Base-by-base conservation (phyloP, 2,888 invertebrate genomes). In the Parnassius mnemosyne region DNA sequence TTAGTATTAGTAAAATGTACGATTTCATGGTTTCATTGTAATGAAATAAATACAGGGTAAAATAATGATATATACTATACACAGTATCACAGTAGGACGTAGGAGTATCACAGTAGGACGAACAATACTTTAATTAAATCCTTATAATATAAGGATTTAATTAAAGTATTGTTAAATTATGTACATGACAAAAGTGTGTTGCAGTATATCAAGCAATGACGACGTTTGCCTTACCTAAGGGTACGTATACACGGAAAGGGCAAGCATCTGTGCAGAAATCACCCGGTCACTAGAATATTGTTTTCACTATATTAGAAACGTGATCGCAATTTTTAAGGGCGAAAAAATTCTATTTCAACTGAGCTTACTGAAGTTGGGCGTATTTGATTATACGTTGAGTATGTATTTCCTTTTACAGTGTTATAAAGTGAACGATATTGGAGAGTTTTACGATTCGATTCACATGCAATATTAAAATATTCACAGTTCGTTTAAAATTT, bases 241-340 rank as follows among this genome's bases (percentile, higher is more conserved):
- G 71, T 71, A 81, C 77, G 81, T 85, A 82, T 25, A 84, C 81
- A 85, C 84, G 78, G 83, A 81, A 81, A 86, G 86, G 88, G 87
- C 85, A 81, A 83, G 81, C 89, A 89, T 87, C 87, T 90, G 90
- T 81, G 85, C 85, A 79, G 83, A 83, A 89, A 89, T 90, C 90
- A 90, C 84, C 89, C 91, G 92, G 92, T 92, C 92, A 92, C 92
- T 92, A 89, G 92, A 89, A 92, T 92, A 92, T 92, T 92, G 92
- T 92, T 92, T 92, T 92, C 92, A 92, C 92, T 92, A 90, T 92
- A 92, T 92, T 92, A 92, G 92, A 92, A 85, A 92, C 92, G 92
- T 92, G 92, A 84, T 86, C 89, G 92, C 89, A 85, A 92, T 92
- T 92, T 90, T 92, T 89, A 91, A 91, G 87, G 82, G 86, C 81